phyloP scores from a whole-genome alignment of 2,113 vertebrate genomes.

The Ctenodactylus gundi region DNA sequence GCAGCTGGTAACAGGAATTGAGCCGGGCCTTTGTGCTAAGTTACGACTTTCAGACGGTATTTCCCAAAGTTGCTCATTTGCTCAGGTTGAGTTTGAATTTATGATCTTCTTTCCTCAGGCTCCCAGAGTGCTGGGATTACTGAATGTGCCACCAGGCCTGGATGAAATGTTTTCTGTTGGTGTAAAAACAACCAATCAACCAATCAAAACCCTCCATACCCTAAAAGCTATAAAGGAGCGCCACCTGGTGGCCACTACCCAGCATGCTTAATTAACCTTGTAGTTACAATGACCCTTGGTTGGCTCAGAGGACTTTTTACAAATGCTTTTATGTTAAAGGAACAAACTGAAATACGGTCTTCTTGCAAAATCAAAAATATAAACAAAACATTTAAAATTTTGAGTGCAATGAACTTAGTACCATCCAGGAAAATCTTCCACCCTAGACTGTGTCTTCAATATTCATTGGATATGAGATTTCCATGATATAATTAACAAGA shows the following conservation, averaged over 20 bases:
- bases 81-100: too few relatives aligned
- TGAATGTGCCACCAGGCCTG: too few relatives aligned
- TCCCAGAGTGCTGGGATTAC: too few relatives aligned
- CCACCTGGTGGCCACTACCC: conserved; percentile 64
- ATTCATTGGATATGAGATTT: not conserved
- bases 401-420: not conserved
- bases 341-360: not conserved
- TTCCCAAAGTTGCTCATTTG: too few relatives aligned
- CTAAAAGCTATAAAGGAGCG: not conserved
- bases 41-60: too few relatives aligned
- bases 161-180: not conserved
- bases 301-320: not conserved
- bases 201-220: not conserved
- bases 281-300: not conserved
- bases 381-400: not conserved
- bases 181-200: not conserved
- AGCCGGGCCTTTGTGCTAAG: too few relatives aligned
- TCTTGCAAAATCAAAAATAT: not conserved
- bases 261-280: not conserved
- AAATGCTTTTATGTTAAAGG: not conserved
- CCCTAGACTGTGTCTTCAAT: not conserved
- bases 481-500: not conserved
- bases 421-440: not conserved
- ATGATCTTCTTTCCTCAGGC: too few relatives aligned
- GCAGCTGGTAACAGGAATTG: too few relatives aligned